Evolutionary conservation across 2,888 invertebrate genomes (phyloP).

Genomic region (Dasysyrphus albostriatus): DNA sequence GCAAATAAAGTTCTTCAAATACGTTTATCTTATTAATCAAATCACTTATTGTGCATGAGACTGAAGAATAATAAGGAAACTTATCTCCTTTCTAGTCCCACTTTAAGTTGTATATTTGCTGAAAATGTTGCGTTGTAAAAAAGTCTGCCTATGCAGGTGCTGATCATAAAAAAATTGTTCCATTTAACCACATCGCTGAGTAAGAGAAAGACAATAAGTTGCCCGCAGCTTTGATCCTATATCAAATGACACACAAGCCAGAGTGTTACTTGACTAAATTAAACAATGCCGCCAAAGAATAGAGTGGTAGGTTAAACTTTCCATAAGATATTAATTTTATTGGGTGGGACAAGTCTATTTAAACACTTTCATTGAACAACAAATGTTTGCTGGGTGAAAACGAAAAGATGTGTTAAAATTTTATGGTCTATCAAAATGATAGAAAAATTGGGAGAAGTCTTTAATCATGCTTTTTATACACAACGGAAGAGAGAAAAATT

Average conservation of each 20-base stretch:
- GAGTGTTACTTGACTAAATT: constrained; percentile 29
- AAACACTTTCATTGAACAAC: constrained; percentile 39
- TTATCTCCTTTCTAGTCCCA: constrained; percentile 21
- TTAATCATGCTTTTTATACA: constrained; percentile 3
- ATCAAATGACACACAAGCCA: constrained; percentile 20
- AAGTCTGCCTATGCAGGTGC: constrained; percentile 7
- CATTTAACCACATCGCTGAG: constrained; percentile 25
- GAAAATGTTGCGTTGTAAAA: neutral
- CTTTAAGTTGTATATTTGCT: constrained; percentile 19
- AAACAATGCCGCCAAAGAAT: constrained; percentile 17
- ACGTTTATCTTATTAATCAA: neutral
- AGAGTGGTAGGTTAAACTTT: constrained; percentile 43
- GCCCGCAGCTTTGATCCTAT: constrained; percentile 46
- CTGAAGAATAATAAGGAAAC: constrained; percentile 5
- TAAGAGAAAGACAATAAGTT: constrained; percentile 23
- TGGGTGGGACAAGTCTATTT: constrained; percentile 24
- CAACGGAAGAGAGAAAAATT: constrained; percentile 17
- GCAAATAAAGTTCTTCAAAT: neutral
- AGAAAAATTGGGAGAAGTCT: neutral
- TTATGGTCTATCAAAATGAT: constrained; percentile 23
- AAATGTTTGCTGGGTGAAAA: constrained; percentile 8
- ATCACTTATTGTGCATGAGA: neutral
- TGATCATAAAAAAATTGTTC: constrained; percentile 15
- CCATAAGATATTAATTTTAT: neutral
- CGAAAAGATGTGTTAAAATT: constrained; percentile 6